These are phyloP conservation scores for Lagopus leucura DNA, from an alignment of 2,113 vertebrate species.

Conservation along the genomic window DNA sequence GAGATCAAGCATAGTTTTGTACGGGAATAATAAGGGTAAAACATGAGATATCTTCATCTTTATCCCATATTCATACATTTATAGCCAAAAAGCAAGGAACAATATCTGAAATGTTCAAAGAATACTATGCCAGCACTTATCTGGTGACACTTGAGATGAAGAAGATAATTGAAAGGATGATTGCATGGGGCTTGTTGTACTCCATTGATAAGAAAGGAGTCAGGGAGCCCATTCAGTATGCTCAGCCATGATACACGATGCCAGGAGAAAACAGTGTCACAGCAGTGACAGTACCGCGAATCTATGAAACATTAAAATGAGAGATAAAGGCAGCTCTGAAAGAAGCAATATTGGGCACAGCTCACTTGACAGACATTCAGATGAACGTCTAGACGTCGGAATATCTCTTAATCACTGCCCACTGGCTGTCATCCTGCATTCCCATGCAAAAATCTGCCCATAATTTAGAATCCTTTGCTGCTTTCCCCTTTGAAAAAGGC, in stretches of 20 bases:
- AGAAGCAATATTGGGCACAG: background rate
- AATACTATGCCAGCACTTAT: conserved; percentile 66
- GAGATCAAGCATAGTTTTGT: background rate
- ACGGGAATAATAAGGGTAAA: conserved; percentile 54
- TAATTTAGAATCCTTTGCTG: background rate
- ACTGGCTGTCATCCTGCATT: background rate
- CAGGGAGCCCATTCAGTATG: conserved; percentile 59
- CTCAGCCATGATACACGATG: conserved; percentile 48
- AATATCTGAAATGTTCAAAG: conserved; percentile 65
- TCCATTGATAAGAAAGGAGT: conserved; percentile 71
- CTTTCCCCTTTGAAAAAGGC: background rate
- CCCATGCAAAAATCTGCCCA: background rate
- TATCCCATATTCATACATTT: conserved; percentile 55
- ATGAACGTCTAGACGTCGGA: background rate
- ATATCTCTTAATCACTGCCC: conserved; percentile 8
- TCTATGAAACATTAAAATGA: conserved; percentile 22
- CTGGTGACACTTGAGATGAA: conserved; percentile 72
- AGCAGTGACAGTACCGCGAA: background rate
- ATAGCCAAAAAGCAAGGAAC: conserved; percentile 61
- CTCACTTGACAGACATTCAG: background rate
- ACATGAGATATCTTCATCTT: conserved; percentile 53
- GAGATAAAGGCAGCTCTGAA: conserved; percentile 44
- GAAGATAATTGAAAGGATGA: conserved; percentile 74
- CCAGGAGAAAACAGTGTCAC: conserved; percentile 23
- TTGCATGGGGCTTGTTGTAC: conserved; percentile 61